Evolutionary conservation across 2,113 vertebrate species (phyloP), one percentile per base, ranked within the genome.

Genomic region (Tetrax tetrax): DNA sequence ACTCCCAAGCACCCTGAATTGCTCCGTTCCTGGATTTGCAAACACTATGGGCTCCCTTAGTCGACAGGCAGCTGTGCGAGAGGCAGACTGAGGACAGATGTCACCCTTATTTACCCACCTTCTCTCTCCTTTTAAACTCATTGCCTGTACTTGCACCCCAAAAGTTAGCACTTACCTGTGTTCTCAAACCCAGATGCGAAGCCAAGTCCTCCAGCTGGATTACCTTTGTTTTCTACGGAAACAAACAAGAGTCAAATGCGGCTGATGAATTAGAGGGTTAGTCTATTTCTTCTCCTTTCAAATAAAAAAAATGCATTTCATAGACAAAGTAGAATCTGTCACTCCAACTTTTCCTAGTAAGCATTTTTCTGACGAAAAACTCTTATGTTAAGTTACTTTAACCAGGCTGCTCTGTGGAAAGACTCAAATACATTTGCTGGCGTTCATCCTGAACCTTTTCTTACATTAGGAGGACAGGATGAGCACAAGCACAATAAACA

Each of bases 131-230:
- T 92, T 51, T 43, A 61, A 65, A 53, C 7, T 54, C 16, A 33
- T 22, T 64, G 22, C 37, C 68, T 63, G 19, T 31, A 12, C 1
- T 48, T 61, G 24, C 4, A 60, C 12, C 14, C 11, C 64, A 12
- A 22, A 82, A 71, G 28, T 60, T 14, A 74, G 69, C 29, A 15
- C 96, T 94, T 97, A 99, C 99, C 98, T 99, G 99, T 11, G 99
- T 99, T 91, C 99, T 98, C 93, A 99, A 98, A 71, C 99, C 99
- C 88, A 99, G 97, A 15, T 99, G 98, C 10, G 99, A 99, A 14
- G 99, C 99, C 98, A 99, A 66, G 59, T 99, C 99, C 96, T 99
- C 99, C 94, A 99, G 95, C 64, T 99, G 98, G 88, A 99, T 98
- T 57, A 99, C 99, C 90, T 99, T 99, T 10, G 98, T 98, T 77